phyloP scores from a whole-genome alignment of 1,140 invertebrate species.

The Bombus pyrosoma region DNA sequence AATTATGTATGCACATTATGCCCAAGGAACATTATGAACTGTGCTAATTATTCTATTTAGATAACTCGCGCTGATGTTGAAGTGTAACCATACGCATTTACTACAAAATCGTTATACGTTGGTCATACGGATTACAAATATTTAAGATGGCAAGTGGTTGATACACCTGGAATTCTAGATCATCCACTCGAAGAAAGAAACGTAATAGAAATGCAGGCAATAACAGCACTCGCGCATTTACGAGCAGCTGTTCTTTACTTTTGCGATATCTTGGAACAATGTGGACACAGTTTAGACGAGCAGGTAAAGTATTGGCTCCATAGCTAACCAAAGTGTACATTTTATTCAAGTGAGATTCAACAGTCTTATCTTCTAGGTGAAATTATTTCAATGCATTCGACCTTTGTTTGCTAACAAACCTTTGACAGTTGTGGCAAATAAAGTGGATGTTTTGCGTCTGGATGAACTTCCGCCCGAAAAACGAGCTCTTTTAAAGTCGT shows the following conservation, averaged over 20 bases:
- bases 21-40: background rate
- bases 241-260: slow-evolving; percentile 97
- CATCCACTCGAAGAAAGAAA: slow-evolving; percentile 98
- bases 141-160: slow-evolving; percentile 97
- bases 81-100: slow-evolving; percentile 99
- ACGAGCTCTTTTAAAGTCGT: slow-evolving; percentile 85
- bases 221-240: slow-evolving; percentile 98
- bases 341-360: background rate
- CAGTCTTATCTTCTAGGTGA: slow-evolving; percentile 67
- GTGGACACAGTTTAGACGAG: slow-evolving; percentile 95
- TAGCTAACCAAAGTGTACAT: background rate
- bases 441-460: slow-evolving; percentile 93
- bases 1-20: background rate
- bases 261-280: slow-evolving; percentile 98
- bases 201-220: slow-evolving; percentile 99
- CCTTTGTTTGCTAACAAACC: slow-evolving; percentile 99
- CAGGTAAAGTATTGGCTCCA: slow-evolving; percentile 85
- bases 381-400: slow-evolving; percentile 96
- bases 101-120: slow-evolving; percentile 99
- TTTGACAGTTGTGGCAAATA: slow-evolving; percentile 95
- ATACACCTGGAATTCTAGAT: slow-evolving; percentile 99
- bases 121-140: slow-evolving; percentile 99
- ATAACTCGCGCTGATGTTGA: slow-evolving; percentile 99
- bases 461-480: slow-evolving; percentile 91
- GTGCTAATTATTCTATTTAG: slow-evolving; percentile 79